Base-by-base conservation (phyloP, 35 echinoderm and acorn worm species). In the Diadema setosum region DNA sequence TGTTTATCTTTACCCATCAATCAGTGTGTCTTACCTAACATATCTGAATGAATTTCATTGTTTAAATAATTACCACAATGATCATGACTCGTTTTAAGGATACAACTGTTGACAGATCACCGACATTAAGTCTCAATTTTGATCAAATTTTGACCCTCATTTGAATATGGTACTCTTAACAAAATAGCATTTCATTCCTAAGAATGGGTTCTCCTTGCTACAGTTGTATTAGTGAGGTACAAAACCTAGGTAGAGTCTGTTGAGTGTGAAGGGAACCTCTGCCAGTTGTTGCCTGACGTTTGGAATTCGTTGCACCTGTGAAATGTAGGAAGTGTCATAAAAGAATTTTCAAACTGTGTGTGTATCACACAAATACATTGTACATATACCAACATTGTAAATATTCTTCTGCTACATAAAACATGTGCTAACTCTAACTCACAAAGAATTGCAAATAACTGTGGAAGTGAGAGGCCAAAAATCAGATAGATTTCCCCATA, bases 251-350 rank as follows among this genome's bases (percentile, higher is more conserved):
- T 78, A 78, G 4, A 78, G 37, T 25, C 40, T 78, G 40, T 78
- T 78, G 8, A 78, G 73, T 42, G 35, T 20, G 20, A 78, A 78
- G 35, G 73, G 36, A 43, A 78, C 21, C 73, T 78, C 73, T 78
- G 73, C 44, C 33, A 78, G 25, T 33, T 78, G 73, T 78, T 78
- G 73, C 73, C 73, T 78, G 73, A 36, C 37, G 73, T 78, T 78
- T 1, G 4, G 73, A 42, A 78, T 26, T 25, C 73, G 39, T 41
- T 78, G 73, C 11, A 78, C 40, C 73, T 78, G 73, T 42, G 11
- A 78, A 44, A 39, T 30, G 39, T 1, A 67, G 2, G 8, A 78
- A 15, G 44, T 44, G 12, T 3, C 29, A 78, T 44, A 0, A 20
- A 39, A 43, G 33, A 78, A 52, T n/a, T 11, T 52, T 52, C 48